phyloP scores from a whole-genome alignment of 2,113 vertebrate genomes.

The Grammomys dolichurus region DNA sequence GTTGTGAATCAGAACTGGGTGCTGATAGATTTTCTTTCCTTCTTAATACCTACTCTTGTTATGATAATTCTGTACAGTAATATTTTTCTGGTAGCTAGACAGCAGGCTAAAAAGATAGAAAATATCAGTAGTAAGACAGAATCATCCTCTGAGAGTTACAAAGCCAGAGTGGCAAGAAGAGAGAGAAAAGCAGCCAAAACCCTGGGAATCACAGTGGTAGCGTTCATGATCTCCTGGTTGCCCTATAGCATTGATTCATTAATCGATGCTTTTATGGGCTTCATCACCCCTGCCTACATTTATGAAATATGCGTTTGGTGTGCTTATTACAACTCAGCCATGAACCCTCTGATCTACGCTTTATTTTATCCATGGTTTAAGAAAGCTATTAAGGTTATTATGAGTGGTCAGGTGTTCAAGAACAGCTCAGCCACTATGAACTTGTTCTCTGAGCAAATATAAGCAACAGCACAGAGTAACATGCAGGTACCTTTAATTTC shows the following conservation, averaged over 20 bases:
- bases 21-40: slow-evolving; percentile 57
- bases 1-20: slow-evolving; percentile 72
- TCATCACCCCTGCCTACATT: slow-evolving; percentile 60
- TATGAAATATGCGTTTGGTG: slow-evolving; percentile 75
- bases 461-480: not conserved
- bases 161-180: slow-evolving; percentile 69
- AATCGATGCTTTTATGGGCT: slow-evolving; percentile 62
- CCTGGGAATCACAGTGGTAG: not conserved
- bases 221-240: slow-evolving; percentile 64
- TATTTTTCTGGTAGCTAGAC: slow-evolving; percentile 65
- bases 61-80: slow-evolving; percentile 53
- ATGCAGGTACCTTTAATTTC: not conserved
- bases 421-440: slow-evolving; percentile 59
- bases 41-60: slow-evolving; percentile 47
- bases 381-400: slow-evolving; percentile 67
- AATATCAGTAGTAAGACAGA: not conserved
- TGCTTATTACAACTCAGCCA: slow-evolving; percentile 70
- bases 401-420: slow-evolving; percentile 59
- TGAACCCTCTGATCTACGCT: slow-evolving; percentile 76
- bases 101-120: slow-evolving; percentile 65
- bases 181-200: slow-evolving; percentile 73
- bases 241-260: slow-evolving; percentile 55
- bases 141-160: slow-evolving; percentile 33
- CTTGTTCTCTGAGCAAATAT: slow-evolving; percentile 48
- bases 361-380: slow-evolving; percentile 77